Evolutionary conservation across 2,797 vertebrate species (phyloP).

Genomic region (Platalea minor): DNA sequence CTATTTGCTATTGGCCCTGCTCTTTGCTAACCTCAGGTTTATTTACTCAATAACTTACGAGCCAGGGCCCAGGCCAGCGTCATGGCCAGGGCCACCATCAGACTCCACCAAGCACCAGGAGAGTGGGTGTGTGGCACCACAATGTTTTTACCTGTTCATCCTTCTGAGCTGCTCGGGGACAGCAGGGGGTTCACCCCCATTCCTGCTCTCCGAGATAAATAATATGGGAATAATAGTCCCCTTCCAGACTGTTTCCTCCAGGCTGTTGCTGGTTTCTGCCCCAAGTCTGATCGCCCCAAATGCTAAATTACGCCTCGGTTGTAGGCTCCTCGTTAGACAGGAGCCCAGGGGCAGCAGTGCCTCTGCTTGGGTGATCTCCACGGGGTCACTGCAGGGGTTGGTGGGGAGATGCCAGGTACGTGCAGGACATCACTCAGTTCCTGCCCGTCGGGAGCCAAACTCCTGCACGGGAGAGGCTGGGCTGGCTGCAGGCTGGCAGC

Average conservation of each 20-base stretch:
- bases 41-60: neutral
- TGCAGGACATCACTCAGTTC: slow-evolving; percentile 19
- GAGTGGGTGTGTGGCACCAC: neutral
- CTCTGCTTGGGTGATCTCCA: neutral
- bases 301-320: neutral
- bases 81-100: neutral
- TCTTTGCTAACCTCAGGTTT: neutral
- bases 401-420: neutral
- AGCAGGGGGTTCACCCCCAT: neutral
- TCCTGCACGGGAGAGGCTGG: neutral
- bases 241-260: neutral
- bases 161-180: neutral
- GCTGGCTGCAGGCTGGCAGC: neutral
- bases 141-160: neutral
- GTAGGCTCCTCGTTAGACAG: fast-evolving
- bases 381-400: neutral
- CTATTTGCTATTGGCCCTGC: neutral
- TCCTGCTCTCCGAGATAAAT: neutral
- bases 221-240: neutral
- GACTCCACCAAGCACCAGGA: neutral
- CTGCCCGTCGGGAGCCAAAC: neutral
- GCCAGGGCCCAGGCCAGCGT: neutral
- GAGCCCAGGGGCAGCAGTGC: neutral
- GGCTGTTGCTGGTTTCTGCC: neutral
- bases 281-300: neutral